Conservation (phyloP, 2,113 vertebrate species). For the Macquaria australasica region DNA sequence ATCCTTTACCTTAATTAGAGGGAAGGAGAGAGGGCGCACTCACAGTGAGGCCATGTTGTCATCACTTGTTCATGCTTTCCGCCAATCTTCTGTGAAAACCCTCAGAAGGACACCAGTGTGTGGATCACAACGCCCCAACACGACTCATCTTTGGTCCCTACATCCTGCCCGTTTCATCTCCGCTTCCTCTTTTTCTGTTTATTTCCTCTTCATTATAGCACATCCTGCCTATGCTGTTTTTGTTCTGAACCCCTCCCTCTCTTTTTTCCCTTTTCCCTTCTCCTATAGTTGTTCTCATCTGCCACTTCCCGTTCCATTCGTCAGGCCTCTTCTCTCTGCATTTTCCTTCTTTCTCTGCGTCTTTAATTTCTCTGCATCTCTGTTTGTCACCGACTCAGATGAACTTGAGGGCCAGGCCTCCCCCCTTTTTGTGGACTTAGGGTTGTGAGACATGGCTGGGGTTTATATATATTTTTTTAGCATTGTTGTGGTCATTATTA, state of each 20-base stretch:
- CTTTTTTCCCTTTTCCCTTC: conserved; percentile 18
- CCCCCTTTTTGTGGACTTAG: conserved; percentile 74
- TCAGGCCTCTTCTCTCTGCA: conserved; percentile 54
- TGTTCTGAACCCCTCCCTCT: background rate
- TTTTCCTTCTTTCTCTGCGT: conserved; percentile 40
- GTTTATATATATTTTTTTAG: conserved; percentile 79
- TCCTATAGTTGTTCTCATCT: conserved; percentile 43
- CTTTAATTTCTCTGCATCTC: conserved; percentile 48
- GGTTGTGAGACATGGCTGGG: conserved; percentile 75
- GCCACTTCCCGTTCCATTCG: conserved; percentile 45
- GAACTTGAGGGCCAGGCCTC: conserved; percentile 65
- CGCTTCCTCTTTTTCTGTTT: conserved; percentile 62
- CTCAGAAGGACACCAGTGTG: conserved; percentile 71
- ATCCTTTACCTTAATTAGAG: conserved; percentile 61
- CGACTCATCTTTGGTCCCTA: conserved; percentile 62
- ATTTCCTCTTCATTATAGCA: conserved; percentile 65
- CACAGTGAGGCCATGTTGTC: conserved; percentile 80
- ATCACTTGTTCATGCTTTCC: conserved; percentile 79
- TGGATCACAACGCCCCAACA: conserved; percentile 71
- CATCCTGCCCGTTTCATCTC: conserved; percentile 58
- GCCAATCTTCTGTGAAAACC: conserved; percentile 71
- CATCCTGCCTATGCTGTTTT: conserved; percentile 70
- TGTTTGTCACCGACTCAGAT: conserved; percentile 61
- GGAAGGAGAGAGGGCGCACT: conserved; percentile 73
- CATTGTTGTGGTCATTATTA: conserved; percentile 77